Evolutionary conservation across 2,888 invertebrate species (phyloP), one percentile per base, ranked within the genome.

Genomic region (Meteorus cinctellus): DNA sequence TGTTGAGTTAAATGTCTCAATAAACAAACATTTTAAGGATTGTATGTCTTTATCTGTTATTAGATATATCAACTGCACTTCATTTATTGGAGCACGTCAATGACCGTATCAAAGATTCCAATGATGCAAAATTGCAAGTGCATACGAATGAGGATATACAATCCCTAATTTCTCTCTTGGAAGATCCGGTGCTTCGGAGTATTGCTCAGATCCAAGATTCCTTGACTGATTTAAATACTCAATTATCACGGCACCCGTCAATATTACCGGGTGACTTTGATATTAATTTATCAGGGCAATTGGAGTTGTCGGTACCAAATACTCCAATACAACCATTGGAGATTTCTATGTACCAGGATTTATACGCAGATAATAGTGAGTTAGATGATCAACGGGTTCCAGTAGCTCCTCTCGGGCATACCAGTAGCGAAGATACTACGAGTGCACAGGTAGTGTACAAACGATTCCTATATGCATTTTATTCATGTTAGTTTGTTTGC

Each of bases 221-320:
- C 0, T 91, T 98, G 63, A 94, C 94, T 65, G 96, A 97, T 90
- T 91, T 98, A 74, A 96, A 96, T 80, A 94, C 94, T 36, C 97
- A 97, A 90, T 92, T 97, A 74, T 94, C 94, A 59, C 96, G 96
- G 85, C 97, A 97, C 90, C 97, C 97, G 16, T 97, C 97, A 27
- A 96, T 97, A 87, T 91, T 97, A 79, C 97, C 97, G 62, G 95
- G 95, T 70, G 97, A 98, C 89, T 98, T 98, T 90, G 97, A 98
- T 87, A 96, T 98, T 74, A 95, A 95, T 82, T 93, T 95, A 65
- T 94, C 95, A 81, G 96, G 96, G 85, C 87, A 88, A 65, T 73
- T 89, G 63, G 88, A 89, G 69, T 81, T 89, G 8, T 89, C 89
- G 3, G 85, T 89, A 66, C 89, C 89, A 2, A 88, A 75, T 67